These are phyloP conservation scores for Drosophila eugracilis DNA, from an alignment of 1,140 invertebrate species.

Conservation along the genomic window DNA sequence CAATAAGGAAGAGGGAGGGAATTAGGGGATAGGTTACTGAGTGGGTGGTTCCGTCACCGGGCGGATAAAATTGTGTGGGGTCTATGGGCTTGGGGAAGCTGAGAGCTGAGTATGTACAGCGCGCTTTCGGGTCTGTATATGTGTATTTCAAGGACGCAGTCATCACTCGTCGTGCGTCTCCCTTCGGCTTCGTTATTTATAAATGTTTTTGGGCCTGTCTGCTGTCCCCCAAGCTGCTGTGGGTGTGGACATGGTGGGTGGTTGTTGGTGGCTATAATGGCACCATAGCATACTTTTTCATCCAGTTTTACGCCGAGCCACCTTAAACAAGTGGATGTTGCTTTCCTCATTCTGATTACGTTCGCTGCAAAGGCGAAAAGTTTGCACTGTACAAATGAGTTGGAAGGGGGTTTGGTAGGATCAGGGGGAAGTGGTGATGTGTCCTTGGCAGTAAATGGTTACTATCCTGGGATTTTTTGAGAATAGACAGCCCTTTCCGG, in stretches of 20 bases:
- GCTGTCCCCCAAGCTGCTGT: slow-evolving; percentile 23
- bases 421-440: too few species aligned
- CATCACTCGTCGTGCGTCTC: slow-evolving; percentile 67
- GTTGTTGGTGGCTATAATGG: slow-evolving; percentile 26
- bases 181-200: slow-evolving; percentile 66
- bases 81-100: slow-evolving; percentile 13
- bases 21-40: slow-evolving; percentile 1
- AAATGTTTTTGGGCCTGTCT: slow-evolving; percentile 68
- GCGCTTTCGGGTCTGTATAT: slow-evolving; percentile 45
- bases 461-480: slow-evolving; percentile 59
- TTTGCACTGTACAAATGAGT: slow-evolving; percentile 7
- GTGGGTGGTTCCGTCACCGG: slow-evolving; percentile 6
- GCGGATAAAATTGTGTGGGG: background rate
- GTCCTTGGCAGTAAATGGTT: slow-evolving; percentile 65
- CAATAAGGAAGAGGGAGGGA: slow-evolving; percentile 5
- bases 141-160: slow-evolving; percentile 75
- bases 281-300: slow-evolving; percentile 70
- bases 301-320: slow-evolving; percentile 33
- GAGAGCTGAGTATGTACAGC: slow-evolving; percentile 33
- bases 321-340: slow-evolving; percentile 46
- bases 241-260: slow-evolving; percentile 28
- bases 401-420: background rate
- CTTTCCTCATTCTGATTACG: slow-evolving; percentile 34
- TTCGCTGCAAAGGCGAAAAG: slow-evolving; percentile 20
- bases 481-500: slow-evolving; percentile 23